phyloP scores from a whole-genome alignment of 1,140 invertebrate genomes.

The Lanistes nyassanus region DNA sequence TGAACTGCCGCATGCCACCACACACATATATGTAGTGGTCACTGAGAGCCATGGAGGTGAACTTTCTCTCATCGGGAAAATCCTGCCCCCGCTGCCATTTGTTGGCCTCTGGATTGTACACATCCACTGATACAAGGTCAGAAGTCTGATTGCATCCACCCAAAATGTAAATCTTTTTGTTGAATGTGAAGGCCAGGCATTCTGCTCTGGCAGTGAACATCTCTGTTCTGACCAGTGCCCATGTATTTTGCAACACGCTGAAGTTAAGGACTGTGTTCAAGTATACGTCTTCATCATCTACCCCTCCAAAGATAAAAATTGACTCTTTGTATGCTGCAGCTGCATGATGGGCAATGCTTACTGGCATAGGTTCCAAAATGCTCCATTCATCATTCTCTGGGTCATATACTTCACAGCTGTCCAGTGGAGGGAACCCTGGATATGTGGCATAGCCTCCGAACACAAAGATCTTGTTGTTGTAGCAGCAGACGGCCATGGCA shows the following conservation, averaged over 20 bases:
- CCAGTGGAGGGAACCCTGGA: constrained; percentile 39
- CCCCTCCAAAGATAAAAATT: constrained; percentile 52
- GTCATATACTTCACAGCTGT: constrained; percentile 46
- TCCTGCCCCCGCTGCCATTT: constrained; percentile 48
- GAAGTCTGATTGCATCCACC: constrained; percentile 49
- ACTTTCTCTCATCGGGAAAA: constrained; percentile 56
- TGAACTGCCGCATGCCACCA: constrained; percentile 43
- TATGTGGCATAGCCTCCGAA: constrained; percentile 51
- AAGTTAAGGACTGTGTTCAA: constrained; percentile 49
- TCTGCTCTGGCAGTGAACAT: constrained; percentile 47
- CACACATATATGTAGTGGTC: constrained; percentile 47
- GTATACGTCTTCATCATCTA: constrained; percentile 42
- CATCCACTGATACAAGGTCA: constrained; percentile 45
- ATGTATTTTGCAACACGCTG: constrained; percentile 42
- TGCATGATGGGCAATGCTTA: constrained; percentile 48
- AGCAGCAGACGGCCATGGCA: constrained; percentile 41
- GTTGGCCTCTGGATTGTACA: constrained; percentile 48
- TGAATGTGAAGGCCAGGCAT: constrained; percentile 38
- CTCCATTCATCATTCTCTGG: constrained; percentile 44
- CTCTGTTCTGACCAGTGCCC: constrained; percentile 44
- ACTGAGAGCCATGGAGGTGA: constrained; percentile 29
- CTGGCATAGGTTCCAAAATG: constrained; percentile 43
- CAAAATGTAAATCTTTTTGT: constrained; percentile 49
- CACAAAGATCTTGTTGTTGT: constrained; percentile 41
- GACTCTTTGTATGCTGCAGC: constrained; percentile 35